phyloP scores from a whole-genome alignment of 1,140 invertebrate genomes.

The Aphaenogaster rudis region DNA sequence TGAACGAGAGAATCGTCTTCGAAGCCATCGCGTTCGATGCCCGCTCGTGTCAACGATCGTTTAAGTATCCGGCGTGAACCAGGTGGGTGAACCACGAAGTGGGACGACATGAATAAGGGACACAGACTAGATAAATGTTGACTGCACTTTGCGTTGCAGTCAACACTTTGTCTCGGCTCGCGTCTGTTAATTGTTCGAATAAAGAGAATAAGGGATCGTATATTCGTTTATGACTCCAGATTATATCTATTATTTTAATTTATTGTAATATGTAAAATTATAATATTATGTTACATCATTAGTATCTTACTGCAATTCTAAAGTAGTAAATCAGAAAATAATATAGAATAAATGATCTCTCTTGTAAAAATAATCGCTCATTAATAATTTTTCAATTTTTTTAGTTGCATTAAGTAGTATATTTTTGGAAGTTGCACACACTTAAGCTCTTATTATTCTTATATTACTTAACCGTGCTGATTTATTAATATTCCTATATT shows the following conservation, averaged over 20 bases:
- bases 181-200: constrained; percentile 5
- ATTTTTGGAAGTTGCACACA: neutral
- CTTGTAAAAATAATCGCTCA: neutral
- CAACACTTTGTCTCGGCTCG: constrained; percentile 19
- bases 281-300: neutral
- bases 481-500: neutral
- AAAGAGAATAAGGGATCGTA: neutral
- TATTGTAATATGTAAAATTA: neutral
- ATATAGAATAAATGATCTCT: neutral
- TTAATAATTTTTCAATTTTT: neutral
- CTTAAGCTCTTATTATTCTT: neutral
- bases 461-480: neutral
- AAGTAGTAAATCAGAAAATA: neutral
- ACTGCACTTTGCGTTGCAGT: constrained; percentile 69
- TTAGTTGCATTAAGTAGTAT: neutral
- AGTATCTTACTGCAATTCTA: neutral
- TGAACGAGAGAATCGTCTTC: constrained; percentile 38
- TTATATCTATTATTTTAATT: constrained; percentile 6
- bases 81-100: constrained; percentile 76
- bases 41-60: constrained; percentile 79
- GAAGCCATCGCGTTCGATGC: constrained; percentile 56
- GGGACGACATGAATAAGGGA: constrained; percentile 67
- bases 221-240: neutral
- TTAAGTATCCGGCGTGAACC: constrained; percentile 76
- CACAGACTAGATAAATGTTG: constrained; percentile 74